phyloP scores from a whole-genome alignment of 2,113 vertebrate species.

The Rhinichthys klamathensis region DNA sequence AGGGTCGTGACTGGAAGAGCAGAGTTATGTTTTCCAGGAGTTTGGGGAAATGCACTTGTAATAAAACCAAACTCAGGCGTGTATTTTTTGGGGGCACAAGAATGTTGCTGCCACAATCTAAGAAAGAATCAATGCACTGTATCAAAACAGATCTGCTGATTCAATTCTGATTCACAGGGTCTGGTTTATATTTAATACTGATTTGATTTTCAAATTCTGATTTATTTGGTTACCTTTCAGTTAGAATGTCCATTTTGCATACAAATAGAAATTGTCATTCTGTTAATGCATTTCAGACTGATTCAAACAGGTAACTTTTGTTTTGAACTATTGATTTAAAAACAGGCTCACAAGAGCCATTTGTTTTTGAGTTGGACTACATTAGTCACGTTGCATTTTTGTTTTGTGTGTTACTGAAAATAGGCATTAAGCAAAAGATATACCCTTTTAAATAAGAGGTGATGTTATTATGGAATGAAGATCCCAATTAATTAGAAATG shows the following conservation, averaged over 20 bases:
- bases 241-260: not conserved
- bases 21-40: constrained; percentile 24
- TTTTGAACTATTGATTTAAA: not conserved
- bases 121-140: not conserved
- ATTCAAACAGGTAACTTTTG: not conserved
- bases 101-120: not conserved
- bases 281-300: not conserved
- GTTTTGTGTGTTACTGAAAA: not conserved
- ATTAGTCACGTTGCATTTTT: not conserved
- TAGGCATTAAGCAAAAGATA: not conserved
- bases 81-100: not conserved
- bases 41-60: constrained; percentile 34
- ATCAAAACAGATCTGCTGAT: not conserved
- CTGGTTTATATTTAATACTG: not conserved
- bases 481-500: not conserved
- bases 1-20: constrained; percentile 26
- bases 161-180: not conserved
- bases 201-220: not conserved
- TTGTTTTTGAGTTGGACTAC: not conserved
- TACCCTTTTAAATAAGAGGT: not conserved
- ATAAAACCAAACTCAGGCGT: not conserved
- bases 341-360: not conserved
- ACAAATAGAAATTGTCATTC: not conserved
- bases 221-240: not conserved
- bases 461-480: not conserved